Evolutionary conservation across 2,888 invertebrate genomes (phyloP), one percentile per base, ranked within the genome.

Genomic region (Coenonympha glycerion): DNA sequence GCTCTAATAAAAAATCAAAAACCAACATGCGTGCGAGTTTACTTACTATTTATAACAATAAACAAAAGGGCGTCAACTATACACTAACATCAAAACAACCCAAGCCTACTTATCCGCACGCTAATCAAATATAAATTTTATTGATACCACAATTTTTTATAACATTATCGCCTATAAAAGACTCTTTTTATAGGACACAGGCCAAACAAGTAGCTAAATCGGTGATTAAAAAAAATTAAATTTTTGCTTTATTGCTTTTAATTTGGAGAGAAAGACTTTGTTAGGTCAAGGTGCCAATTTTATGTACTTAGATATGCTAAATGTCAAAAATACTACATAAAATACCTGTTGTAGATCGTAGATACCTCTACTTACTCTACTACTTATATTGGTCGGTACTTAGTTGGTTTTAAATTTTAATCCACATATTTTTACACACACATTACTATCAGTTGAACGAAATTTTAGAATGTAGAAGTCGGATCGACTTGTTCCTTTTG

Each of bases 111-210:
- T 53, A 55, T 53, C 56, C 6, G 45, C 53, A 53, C 53, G 51
- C 52, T 47, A 53, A 53, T 53, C 51, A 40, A 47, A 47, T 46
- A 48, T 53, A 41, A 55, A 44, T 33, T 44, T 50, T 48, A 49
- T 45, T 42, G 52, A 50, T 52, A 49, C 30, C 33, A 51, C 33
- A 51, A 41, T 51, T 41, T 36, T 36, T 8, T 11, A 6, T 40
- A 41, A 13, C 31, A 5, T 33, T 46, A 54, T 56, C 18, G 41
- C 19, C 30, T 28, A 41, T 15, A 39, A 39, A 15, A 39, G 13
- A 22, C 24, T 24, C n/a, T 15, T 22, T 39, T 15, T 36, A 3
- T 9, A 4, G 19, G 19, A 34, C n/a, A 18, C 5, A 18, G 4
- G 3, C 4, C 2, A 11, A 24, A 39, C 24, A 39, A 39, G 24